A percentile compares a stretch with the other conserved stretches of the same genome.
Conservation (phyloP, 2,113 vertebrate genomes). For the Progne subis region DNA sequence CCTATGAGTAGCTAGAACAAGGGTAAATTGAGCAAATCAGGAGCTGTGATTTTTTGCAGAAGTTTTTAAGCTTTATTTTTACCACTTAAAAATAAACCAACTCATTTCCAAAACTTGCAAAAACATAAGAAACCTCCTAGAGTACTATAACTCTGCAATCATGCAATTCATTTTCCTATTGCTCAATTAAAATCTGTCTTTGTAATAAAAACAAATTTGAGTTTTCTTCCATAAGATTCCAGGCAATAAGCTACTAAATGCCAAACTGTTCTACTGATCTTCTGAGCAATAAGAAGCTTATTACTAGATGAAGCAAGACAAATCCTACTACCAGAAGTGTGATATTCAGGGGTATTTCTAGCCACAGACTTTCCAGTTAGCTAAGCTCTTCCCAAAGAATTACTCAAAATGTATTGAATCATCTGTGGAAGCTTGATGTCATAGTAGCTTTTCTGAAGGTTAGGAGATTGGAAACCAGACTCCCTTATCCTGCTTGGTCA, state of each 20-base stretch:
- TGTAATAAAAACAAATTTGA: not conserved
- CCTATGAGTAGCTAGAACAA: not conserved
- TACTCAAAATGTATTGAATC: not conserved
- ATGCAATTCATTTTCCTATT: not conserved
- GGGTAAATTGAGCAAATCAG: not conserved
- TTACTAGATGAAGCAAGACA: not conserved
- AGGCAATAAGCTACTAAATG: not conserved
- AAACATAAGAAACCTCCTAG: not conserved
- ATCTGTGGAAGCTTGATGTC: not conserved
- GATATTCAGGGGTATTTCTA: not conserved
- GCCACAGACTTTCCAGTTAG: not conserved
- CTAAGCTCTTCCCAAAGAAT: not conserved
- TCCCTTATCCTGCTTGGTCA: not conserved
- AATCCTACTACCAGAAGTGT: not conserved
- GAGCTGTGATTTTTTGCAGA: not conserved
- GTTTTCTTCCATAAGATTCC: not conserved
- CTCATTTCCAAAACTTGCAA: not conserved
- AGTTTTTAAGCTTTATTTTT: not conserved
- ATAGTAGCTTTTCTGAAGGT: not conserved
- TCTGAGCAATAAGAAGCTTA: not conserved
- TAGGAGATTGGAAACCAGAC: not conserved
- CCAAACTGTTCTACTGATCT: not conserved
- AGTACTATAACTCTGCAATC: not conserved
- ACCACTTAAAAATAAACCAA: not conserved
- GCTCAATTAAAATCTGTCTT: not conserved